Evolutionary conservation across 2,888 invertebrate species (phyloP).

Genomic region (Brenthis ino): DNA sequence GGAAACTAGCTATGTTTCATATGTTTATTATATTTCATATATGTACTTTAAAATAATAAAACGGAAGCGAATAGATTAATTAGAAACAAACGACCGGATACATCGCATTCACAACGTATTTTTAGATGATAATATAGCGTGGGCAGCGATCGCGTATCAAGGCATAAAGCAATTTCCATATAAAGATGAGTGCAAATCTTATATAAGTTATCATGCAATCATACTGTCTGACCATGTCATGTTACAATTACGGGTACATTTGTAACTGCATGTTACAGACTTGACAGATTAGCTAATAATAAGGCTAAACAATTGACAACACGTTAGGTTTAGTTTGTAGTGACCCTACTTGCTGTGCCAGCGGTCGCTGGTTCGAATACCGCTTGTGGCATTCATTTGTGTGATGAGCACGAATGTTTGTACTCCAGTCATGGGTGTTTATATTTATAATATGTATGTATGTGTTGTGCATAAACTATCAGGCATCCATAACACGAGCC

Average conservation of each 20-base stretch:
- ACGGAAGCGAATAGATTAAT: background rate
- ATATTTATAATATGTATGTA: no score
- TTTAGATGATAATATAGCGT: slow-evolving; percentile 5
- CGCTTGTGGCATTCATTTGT: no score
- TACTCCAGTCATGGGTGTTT: no score
- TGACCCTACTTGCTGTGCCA: no score
- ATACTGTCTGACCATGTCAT: slow-evolving; percentile 4
- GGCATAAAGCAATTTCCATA: slow-evolving; percentile 6
- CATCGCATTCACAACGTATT: background rate
- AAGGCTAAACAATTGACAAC: background rate
- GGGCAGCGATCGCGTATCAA: background rate
- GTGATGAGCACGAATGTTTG: no score
- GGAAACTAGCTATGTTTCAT: no score
- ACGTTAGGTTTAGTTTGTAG: no score
- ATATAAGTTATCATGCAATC: slow-evolving; percentile 4
- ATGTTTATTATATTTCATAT: no score
- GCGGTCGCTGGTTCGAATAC: no score
- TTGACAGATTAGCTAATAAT: background rate
- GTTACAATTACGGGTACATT: background rate
- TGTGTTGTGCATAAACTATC: no score
- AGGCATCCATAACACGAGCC: no score
- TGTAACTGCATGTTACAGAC: background rate
- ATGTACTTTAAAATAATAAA: background rate
- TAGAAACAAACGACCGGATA: background rate
- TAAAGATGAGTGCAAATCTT: background rate